These are phyloP conservation scores for Argyra leucocephala DNA, from an alignment of 2,888 invertebrate species.

Conservation along the genomic window DNA sequence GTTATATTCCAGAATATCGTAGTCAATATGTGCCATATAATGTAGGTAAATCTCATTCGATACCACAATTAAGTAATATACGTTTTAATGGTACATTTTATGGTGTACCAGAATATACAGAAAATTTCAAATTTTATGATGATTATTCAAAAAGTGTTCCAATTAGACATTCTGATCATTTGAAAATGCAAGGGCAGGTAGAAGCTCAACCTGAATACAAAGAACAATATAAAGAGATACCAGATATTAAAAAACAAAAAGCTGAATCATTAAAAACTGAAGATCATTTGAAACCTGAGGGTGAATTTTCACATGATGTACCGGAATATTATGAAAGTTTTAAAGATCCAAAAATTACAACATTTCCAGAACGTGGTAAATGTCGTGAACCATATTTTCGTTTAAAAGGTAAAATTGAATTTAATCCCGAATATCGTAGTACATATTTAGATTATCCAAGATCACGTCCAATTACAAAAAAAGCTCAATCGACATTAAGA, in stretches of 20 bases:
- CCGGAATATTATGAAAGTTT: constrained; percentile 43
- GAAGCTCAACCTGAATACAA: constrained; percentile 35
- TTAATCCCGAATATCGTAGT: constrained; percentile 42
- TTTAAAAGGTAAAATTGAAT: constrained; percentile 41
- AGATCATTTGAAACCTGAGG: constrained; percentile 35
- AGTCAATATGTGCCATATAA: constrained; percentile 38
- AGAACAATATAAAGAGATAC: constrained; percentile 36
- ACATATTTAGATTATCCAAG: constrained; percentile 40
- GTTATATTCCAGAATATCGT: constrained; percentile 35
- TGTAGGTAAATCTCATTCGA: constrained; percentile 40
- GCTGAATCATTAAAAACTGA: constrained; percentile 31
- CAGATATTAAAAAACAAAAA: constrained; percentile 31
- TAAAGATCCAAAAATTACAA: constrained; percentile 39
- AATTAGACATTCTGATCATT: constrained; percentile 39
- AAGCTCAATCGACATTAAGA: constrained; percentile 37
- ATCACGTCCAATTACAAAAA: constrained; percentile 37
- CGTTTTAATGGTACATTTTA: constrained; percentile 38
- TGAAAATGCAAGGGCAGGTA: constrained; percentile 35
- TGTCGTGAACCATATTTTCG: constrained; percentile 38
- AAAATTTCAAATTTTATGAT: constrained; percentile 40
- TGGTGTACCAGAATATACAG: constrained; percentile 39
- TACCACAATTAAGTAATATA: constrained; percentile 41
- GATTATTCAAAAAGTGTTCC: constrained; percentile 40
- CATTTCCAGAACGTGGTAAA: constrained; percentile 41
- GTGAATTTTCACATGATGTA: constrained; percentile 37